Evolutionary conservation across 2,113 vertebrate species (phyloP).

Genomic region (Rhinoptilus africanus): DNA sequence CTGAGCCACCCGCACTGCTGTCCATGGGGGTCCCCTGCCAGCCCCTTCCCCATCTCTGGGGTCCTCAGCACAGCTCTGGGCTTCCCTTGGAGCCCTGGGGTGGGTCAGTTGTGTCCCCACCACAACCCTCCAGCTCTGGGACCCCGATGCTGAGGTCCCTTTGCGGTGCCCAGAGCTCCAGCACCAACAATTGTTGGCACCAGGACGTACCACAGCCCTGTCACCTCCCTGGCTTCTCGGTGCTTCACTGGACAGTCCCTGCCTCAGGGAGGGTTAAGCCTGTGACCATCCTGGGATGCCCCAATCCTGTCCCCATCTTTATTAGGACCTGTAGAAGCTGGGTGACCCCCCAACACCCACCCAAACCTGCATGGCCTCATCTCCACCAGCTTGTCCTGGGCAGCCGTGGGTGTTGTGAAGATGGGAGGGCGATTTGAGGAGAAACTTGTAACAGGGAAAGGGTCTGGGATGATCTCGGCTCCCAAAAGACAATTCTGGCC

Average conservation of each 20-base stretch:
- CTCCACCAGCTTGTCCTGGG: background rate
- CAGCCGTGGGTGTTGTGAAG: background rate
- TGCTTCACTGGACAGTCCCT: background rate
- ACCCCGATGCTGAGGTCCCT: background rate
- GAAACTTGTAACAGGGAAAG: background rate
- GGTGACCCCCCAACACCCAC: background rate
- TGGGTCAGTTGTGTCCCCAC: background rate
- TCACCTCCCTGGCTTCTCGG: background rate
- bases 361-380: background rate
- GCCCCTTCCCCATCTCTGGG: background rate
- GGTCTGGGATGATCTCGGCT: background rate
- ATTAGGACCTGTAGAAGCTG: background rate
- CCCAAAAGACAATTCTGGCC: background rate
- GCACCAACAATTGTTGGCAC: rapidly evolving
- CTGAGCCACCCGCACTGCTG: rapidly evolving
- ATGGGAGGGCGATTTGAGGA: rapidly evolving
- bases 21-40: background rate
- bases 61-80: background rate
- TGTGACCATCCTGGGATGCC: background rate
- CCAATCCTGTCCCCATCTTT: background rate
- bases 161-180: background rate
- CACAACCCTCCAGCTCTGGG: background rate
- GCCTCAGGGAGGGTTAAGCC: background rate
- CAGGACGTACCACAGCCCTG: background rate
- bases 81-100: background rate